Conservation (phyloP, 2,113 vertebrate species). For the Anhinga anhinga region DNA sequence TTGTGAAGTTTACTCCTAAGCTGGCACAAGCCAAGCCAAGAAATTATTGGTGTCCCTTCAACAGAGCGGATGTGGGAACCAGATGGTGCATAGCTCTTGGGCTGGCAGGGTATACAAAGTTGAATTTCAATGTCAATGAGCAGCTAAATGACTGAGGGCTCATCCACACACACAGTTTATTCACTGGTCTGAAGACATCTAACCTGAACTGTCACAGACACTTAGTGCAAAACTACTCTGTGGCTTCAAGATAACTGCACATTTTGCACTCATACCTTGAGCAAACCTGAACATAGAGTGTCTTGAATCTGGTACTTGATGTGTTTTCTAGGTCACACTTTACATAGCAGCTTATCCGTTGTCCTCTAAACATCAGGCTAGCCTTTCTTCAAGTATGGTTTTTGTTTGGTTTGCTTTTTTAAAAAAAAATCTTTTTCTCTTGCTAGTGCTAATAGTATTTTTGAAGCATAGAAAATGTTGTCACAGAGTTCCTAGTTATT, state of each 20-base stretch:
- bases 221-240: neutral
- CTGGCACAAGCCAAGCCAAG: neutral
- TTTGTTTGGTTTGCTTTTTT: neutral
- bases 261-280: neutral
- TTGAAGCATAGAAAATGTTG: neutral
- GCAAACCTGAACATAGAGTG: neutral
- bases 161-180: neutral
- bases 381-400: neutral
- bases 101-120: conserved; percentile 8
- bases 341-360: neutral
- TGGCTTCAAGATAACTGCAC: neutral
- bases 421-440: neutral
- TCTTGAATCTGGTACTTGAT: neutral
- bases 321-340: neutral
- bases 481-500: neutral
- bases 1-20: neutral
- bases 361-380: neutral
- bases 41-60: neutral
- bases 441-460: neutral
- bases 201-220: neutral
- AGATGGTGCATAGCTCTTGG: conserved; percentile 39
- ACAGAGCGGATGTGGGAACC: neutral
- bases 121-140: conserved; percentile 61
- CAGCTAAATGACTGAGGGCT: conserved; percentile 43
- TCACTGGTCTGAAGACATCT: neutral